A percentile compares a stretch with the other conserved stretches of the same genome.
These are phyloP conservation scores for Salvelinus fontinalis DNA, from an alignment of 2,113 vertebrate genomes.

Conservation along the genomic window DNA sequence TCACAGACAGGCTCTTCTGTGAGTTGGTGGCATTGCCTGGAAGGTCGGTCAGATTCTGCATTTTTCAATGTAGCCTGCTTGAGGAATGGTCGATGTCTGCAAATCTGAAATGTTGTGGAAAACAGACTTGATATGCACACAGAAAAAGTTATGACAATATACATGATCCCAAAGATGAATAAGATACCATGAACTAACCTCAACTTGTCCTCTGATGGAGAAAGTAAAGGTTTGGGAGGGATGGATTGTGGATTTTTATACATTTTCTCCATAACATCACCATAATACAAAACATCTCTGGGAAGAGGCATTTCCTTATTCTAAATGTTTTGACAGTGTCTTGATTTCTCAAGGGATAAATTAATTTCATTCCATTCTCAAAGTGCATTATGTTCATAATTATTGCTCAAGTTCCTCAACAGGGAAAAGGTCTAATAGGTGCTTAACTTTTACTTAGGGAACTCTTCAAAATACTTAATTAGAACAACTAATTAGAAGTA, in stretches of 20 bases:
- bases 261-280: neutral
- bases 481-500: neutral
- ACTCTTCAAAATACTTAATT: neutral
- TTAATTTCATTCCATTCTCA: conserved; percentile 38
- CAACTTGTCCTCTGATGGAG: neutral
- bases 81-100: neutral
- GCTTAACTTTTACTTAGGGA: neutral
- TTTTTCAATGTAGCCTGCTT: conserved; percentile 34
- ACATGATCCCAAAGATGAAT: neutral
- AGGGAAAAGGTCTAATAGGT: conserved; percentile 6
- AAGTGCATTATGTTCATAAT: conserved; percentile 32
- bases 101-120: neutral
- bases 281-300: conserved; percentile 1
- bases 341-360: conserved; percentile 47
- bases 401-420: conserved; percentile 16
- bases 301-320: neutral
- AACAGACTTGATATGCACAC: neutral
- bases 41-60: conserved; percentile 66
- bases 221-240: conserved; percentile 2
- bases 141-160: neutral
- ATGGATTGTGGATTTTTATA: conserved; percentile 26
- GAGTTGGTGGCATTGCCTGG: conserved; percentile 49
- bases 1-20: conserved; percentile 47
- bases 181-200: too few species aligned
- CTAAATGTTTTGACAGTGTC: neutral